Base-by-base conservation (phyloP, 1,140 invertebrate genomes). In the Aporrectodea caliginosa region DNA sequence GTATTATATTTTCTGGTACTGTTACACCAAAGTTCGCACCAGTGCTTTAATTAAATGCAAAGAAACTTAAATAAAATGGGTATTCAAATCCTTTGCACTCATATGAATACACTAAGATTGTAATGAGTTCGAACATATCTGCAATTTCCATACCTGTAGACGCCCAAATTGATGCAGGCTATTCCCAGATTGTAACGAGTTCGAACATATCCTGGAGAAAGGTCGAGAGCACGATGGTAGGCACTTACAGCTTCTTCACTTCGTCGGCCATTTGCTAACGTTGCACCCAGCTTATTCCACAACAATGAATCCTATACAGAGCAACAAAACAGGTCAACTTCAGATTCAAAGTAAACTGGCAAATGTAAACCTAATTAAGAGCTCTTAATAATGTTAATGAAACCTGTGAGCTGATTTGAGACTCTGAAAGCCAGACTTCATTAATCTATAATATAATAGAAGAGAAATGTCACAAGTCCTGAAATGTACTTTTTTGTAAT, bases 181-280 rank as follows among this genome's bases (percentile, higher is more conserved):
- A 99, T 98, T 12, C 97, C 98, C 76, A 99, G 92, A 90, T 99
- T 99, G 85, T 98, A 99, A 82, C 98, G 91, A 29, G 97, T 96
- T 75, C 98, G 91, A 81, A 99, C 97, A 87, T 97, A 99, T 22
- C 97, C 97, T 1, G 98, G 98, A 75, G 94, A 93, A 33, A 99
- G 89, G 86, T 94, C 91, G 31, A 99, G 89, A 71, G 98, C 97
- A 84, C 92, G 91, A 84, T 95, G 92, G 88, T 99, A 99, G 0
- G 97, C 97, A 83, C 95, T 93, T 29, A 99, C 94, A 27, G 98
- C 97, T 90, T 99, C 95, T 85, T 97, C 96, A 29, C 96, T 95
- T 75, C 92, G 92, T 73, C 94, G 93, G 82, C 96, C 95, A 89
- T 99, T 99, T 27, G 98, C 98, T 82, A 99, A 89, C 33, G 97